phyloP scores from a whole-genome alignment of 2,797 vertebrate species.

The Mus spretus region DNA sequence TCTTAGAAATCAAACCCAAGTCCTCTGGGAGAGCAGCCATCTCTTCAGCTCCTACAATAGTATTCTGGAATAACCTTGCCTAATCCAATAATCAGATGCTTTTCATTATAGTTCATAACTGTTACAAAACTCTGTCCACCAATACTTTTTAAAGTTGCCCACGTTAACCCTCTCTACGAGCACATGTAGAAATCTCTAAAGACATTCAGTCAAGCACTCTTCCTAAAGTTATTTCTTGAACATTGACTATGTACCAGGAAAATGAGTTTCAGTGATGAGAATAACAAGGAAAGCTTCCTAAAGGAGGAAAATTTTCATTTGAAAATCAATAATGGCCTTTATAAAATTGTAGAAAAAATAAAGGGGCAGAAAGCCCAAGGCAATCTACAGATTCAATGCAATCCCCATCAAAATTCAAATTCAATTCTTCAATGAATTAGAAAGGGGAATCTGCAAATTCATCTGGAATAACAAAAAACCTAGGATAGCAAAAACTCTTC shows the following conservation, averaged over 20 bases:
- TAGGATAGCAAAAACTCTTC: too few species aligned
- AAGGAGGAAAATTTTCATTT: background rate
- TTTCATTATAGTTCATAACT: background rate
- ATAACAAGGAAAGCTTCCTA: background rate
- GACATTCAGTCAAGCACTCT: slow-evolving; percentile 6
- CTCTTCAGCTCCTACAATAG: background rate
- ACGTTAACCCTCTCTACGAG: background rate
- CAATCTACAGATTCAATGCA: too few species aligned
- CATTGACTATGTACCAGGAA: background rate
- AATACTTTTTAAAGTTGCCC: slow-evolving; percentile 45
- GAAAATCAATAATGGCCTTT: background rate
- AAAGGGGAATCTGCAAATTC: too few species aligned
- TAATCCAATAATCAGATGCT: slow-evolving; percentile 7
- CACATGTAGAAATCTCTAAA: background rate
- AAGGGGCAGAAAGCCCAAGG: background rate
- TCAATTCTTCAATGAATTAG: too few species aligned
- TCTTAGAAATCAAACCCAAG: background rate
- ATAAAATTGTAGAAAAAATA: background rate
- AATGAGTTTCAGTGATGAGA: background rate
- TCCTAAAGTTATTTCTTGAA: slow-evolving; percentile 22
- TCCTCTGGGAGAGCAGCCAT: background rate
- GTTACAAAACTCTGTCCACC: background rate
- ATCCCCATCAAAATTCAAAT: too few species aligned
- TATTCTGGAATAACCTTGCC: background rate
- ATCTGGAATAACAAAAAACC: too few species aligned